phyloP scores from a whole-genome alignment of 2,113 vertebrate species.

The Piaya cayana region DNA sequence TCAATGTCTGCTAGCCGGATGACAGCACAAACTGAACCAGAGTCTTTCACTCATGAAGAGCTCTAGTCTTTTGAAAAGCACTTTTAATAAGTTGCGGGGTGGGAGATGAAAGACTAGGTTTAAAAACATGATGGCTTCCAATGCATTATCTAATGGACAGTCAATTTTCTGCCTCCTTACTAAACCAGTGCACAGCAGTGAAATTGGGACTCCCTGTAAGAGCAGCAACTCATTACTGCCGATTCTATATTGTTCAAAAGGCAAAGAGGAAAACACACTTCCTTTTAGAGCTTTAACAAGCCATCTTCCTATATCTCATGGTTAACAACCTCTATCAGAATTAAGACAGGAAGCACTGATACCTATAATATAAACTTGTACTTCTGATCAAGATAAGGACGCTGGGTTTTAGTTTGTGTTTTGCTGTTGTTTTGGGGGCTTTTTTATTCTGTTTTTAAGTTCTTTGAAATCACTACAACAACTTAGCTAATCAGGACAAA shows the following conservation, averaged over 20 bases:
- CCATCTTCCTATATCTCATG: not conserved
- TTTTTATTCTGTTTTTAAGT: not conserved
- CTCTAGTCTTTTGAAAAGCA: not conserved
- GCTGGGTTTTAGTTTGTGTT: not conserved
- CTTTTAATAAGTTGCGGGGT: fast-evolving
- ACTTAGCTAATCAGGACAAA: not conserved
- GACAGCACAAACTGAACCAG: too few relatives aligned
- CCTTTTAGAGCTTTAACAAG: not conserved
- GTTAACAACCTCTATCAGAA: not conserved
- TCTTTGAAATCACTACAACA: not conserved
- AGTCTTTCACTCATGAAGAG: not conserved
- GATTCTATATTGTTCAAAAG: not conserved
- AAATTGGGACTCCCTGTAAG: not conserved
- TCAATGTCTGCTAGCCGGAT: not conserved
- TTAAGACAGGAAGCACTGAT: not conserved
- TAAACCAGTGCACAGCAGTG: not conserved
- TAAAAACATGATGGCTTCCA: not conserved
- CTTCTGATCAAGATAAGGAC: not conserved
- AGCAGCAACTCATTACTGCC: not conserved
- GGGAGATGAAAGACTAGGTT: not conserved
- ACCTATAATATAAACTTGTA: not conserved
- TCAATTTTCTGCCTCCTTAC: not conserved
- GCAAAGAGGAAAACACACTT: not conserved
- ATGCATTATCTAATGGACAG: too few relatives aligned
- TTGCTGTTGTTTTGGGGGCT: not conserved